Conservation (phyloP, 2,888 invertebrate genomes). For the Nemurella pictetii region DNA sequence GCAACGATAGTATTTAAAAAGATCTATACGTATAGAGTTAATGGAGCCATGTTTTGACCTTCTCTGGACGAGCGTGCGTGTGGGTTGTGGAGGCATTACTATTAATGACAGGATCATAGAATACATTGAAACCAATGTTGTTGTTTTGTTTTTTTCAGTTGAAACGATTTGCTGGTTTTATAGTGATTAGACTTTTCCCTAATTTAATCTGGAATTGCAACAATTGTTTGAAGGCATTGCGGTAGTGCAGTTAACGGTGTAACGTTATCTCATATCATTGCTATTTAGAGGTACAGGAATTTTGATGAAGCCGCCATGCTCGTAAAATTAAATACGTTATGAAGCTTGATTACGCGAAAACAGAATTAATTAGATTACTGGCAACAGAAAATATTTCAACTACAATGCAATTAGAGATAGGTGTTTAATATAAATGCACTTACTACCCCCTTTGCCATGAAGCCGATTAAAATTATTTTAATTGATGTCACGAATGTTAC, state of each 20-base stretch:
- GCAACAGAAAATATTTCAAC: too few species aligned
- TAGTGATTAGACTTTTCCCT: background rate
- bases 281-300: too few species aligned
- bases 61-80: background rate
- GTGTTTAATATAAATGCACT: too few species aligned
- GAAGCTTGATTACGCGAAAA: too few species aligned
- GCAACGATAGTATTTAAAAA: background rate
- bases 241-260: too few species aligned
- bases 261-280: too few species aligned
- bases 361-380: too few species aligned
- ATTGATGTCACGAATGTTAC: background rate
- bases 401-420: background rate
- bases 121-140: background rate
- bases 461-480: background rate
- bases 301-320: too few species aligned
- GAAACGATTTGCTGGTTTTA: background rate
- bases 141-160: background rate
- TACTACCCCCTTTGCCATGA: too few species aligned
- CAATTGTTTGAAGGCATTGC: too few species aligned
- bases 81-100: background rate
- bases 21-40: background rate
- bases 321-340: too few species aligned
- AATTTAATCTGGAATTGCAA: background rate
- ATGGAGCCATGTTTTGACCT: background rate
- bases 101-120: background rate